phyloP scores from a whole-genome alignment of 2,113 vertebrate genomes.

The Labeo rohita region DNA sequence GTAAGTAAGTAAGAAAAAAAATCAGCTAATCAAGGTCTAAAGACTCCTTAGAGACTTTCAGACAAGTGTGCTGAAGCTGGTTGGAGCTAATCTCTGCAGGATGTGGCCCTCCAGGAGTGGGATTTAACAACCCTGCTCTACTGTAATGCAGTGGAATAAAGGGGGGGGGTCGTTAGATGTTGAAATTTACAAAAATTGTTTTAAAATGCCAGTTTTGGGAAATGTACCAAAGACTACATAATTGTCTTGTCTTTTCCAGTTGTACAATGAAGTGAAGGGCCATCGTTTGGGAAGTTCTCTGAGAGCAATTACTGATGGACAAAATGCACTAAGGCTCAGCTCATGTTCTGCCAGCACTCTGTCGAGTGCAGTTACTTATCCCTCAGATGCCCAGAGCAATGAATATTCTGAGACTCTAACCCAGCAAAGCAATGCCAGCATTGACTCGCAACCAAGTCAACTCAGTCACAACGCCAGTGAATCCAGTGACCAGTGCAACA shows the following conservation, averaged over 20 bases:
- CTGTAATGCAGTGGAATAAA: not conserved
- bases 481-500: not conserved
- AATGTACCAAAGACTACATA: not conserved
- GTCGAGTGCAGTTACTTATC: conserved; percentile 71
- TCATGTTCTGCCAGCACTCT: conserved; percentile 70
- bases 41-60: not conserved
- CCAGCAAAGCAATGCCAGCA: conserved; percentile 37
- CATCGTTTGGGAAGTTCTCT: conserved; percentile 76
- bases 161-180: conserved; percentile 48
- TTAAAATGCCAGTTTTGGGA: conserved; percentile 42
- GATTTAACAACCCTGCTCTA: not conserved
- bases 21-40: not conserved
- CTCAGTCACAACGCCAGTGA: conserved; percentile 46
- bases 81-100: not conserved
- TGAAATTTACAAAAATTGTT: conserved; percentile 30
- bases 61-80: not conserved
- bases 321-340: conserved; percentile 70
- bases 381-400: conserved; percentile 65
- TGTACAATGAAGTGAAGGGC: conserved; percentile 90
- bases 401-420: conserved; percentile 64
- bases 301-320: conserved; percentile 57
- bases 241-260: conserved; percentile 70
- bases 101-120: not conserved
- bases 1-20: too few relatives aligned
- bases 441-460: conserved; percentile 31